A percentile compares a stretch with the other conserved stretches of the same genome.
Conservation (phyloP, 1,140 invertebrate genomes). For the Sitodiplosis mosellana region DNA sequence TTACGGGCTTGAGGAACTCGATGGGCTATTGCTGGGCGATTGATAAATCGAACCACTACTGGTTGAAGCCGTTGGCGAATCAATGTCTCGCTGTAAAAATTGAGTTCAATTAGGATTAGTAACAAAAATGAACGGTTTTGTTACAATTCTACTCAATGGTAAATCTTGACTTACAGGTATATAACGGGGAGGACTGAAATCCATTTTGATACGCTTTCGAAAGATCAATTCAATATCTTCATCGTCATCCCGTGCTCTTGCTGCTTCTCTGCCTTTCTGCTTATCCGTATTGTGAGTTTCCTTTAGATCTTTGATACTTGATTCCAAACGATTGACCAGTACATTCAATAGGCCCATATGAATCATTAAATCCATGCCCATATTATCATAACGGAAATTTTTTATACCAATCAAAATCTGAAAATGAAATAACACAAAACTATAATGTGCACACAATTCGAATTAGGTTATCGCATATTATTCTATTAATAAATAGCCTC, state of each 20-base stretch:
- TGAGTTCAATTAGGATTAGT: too few species aligned
- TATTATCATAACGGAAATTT: conserved; percentile 23
- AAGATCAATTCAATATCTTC: neutral
- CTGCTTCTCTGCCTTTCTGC: neutral
- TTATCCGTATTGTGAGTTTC: neutral
- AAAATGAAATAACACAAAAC: neutral
- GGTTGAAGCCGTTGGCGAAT: neutral
- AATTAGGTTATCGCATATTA: too few species aligned
- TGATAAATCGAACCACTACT: neutral
- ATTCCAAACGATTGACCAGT: conserved; percentile 17
- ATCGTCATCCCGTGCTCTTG: neutral
- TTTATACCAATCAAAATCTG: conserved; percentile 19
- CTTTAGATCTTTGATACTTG: conserved; percentile 1
- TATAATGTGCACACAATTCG: too few species aligned
- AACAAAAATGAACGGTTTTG: too few species aligned
- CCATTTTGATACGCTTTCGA: neutral
- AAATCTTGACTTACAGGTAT: neutral
- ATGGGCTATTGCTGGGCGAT: conserved; percentile 16
- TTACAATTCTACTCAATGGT: too few species aligned
- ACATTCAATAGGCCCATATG: conserved; percentile 17
- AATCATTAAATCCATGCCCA: conserved; percentile 21
- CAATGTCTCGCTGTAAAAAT: too few species aligned
- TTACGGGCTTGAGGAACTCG: conserved; percentile 16
- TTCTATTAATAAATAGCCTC: too few species aligned
- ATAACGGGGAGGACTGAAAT: neutral